Evolutionary conservation across 2,797 vertebrate species (phyloP).

Genomic region (Mus caroli): DNA sequence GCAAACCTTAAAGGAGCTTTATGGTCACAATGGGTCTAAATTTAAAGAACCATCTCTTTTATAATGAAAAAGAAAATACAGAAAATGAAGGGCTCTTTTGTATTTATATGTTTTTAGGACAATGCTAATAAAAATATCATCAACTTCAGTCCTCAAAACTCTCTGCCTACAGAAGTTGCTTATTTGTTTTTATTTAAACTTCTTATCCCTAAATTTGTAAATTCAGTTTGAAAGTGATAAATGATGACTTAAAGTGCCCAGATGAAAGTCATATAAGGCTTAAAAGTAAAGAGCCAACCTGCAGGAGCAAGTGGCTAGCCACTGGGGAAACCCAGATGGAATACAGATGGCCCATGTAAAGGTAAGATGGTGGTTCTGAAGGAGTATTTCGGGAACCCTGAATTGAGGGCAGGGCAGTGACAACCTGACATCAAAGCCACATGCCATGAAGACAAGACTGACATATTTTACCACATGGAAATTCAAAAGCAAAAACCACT

Average conservation of each 20-base stretch:
- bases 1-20: slow-evolving; percentile 27
- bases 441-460: not conserved
- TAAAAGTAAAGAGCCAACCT: slow-evolving; percentile 40
- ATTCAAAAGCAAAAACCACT: not conserved
- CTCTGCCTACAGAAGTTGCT: not conserved
- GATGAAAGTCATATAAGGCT: slow-evolving; percentile 51
- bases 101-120: slow-evolving; percentile 12
- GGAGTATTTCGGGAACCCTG: slow-evolving; percentile 23
- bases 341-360: slow-evolving; percentile 32
- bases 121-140: slow-evolving; percentile 31
- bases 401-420: not conserved
- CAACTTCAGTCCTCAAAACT: slow-evolving; percentile 39
- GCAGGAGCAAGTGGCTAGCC: not conserved
- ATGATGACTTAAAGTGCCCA: slow-evolving; percentile 31
- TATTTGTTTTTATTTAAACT: slow-evolving; percentile 65
- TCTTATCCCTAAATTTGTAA: slow-evolving; percentile 53
- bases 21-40: not conserved
- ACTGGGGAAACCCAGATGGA: not conserved
- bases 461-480: not conserved
- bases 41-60: not conserved
- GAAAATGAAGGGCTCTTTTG: slow-evolving; percentile 23
- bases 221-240: slow-evolving; percentile 66
- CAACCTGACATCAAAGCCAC: slow-evolving; percentile 34
- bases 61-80: not conserved
- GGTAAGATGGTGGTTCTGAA: slow-evolving; percentile 16